phyloP scores from a whole-genome alignment of 2,113 vertebrate species.

The Lamprologus sp. region DNA sequence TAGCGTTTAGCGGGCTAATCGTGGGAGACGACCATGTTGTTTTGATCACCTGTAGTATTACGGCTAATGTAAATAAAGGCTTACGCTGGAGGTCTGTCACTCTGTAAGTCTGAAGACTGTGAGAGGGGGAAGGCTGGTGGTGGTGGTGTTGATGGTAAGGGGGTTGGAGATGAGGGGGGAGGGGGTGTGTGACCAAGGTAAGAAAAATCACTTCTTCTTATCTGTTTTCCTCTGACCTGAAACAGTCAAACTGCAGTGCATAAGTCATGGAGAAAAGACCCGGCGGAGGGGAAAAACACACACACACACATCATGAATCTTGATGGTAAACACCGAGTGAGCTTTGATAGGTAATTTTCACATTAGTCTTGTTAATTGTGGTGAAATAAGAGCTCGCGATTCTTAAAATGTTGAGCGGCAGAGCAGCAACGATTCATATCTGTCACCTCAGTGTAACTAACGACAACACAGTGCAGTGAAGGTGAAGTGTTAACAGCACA shows the following conservation, averaged over 20 bases:
- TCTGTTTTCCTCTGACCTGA: slow-evolving; percentile 61
- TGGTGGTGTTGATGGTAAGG: neutral
- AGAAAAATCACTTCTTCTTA: slow-evolving; percentile 59
- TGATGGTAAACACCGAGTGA: neutral
- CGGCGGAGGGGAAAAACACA: neutral
- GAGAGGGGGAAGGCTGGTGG: neutral
- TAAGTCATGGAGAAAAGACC: slow-evolving; percentile 36
- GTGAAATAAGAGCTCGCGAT: neutral
- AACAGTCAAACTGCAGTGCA: slow-evolving; percentile 54
- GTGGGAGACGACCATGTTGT: slow-evolving; percentile 60
- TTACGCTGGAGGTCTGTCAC: slow-evolving; percentile 54
- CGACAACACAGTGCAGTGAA: neutral
- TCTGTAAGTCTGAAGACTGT: slow-evolving; percentile 25
- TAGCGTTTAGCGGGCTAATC: slow-evolving; percentile 47
- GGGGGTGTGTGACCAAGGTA: neutral
- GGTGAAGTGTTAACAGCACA: neutral
- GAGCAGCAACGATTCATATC: neutral
- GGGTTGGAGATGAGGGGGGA: neutral
- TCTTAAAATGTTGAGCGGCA: neutral
- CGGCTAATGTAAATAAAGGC: slow-evolving; percentile 62
- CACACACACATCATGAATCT: neutral
- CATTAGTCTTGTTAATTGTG: neutral
- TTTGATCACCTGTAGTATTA: slow-evolving; percentile 68
- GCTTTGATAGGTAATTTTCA: neutral
- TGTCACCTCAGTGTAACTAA: neutral